phyloP scores from a whole-genome alignment of 2,797 vertebrate species.

The Neoniphon sammara region DNA sequence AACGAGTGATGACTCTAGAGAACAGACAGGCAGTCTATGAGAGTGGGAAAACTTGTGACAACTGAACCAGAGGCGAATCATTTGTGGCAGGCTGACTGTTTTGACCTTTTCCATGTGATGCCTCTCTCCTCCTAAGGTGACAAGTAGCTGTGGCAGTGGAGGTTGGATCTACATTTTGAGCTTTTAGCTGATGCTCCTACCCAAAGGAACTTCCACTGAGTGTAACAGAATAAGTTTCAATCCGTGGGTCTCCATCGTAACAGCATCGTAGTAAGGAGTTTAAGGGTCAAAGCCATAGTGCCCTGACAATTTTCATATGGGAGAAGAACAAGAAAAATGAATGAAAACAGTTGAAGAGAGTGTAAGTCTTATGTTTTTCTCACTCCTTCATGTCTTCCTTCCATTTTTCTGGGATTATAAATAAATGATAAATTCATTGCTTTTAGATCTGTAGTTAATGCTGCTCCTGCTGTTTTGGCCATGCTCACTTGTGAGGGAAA shows the following conservation, averaged over 20 bases:
- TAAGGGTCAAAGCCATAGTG: neutral
- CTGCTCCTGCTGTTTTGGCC: no score
- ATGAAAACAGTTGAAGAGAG: neutral
- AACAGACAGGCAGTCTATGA: neutral
- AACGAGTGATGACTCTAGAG: constrained; percentile 30
- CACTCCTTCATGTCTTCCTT: no score
- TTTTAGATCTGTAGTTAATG: neutral
- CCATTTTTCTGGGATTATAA: neutral
- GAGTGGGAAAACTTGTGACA: constrained; percentile 34
- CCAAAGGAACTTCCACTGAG: neutral
- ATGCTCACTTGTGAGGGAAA: no score
- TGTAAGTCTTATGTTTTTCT: neutral
- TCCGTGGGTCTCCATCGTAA: no score
- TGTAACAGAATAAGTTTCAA: no score
- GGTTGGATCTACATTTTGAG: neutral
- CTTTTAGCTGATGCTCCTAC: neutral
- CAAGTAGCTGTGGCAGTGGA: neutral
- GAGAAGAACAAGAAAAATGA: neutral
- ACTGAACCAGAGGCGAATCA: constrained; percentile 30
- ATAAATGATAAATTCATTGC: neutral
- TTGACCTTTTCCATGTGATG: constrained; percentile 56
- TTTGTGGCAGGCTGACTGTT: constrained; percentile 22
- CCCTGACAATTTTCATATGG: neutral
- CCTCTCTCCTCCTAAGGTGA: constrained; percentile 13
- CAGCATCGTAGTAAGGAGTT: neutral